These are phyloP conservation scores for Stichodactyla helianthus DNA, from an alignment of 64 coral and sea anemone species.

Conservation along the genomic window DNA sequence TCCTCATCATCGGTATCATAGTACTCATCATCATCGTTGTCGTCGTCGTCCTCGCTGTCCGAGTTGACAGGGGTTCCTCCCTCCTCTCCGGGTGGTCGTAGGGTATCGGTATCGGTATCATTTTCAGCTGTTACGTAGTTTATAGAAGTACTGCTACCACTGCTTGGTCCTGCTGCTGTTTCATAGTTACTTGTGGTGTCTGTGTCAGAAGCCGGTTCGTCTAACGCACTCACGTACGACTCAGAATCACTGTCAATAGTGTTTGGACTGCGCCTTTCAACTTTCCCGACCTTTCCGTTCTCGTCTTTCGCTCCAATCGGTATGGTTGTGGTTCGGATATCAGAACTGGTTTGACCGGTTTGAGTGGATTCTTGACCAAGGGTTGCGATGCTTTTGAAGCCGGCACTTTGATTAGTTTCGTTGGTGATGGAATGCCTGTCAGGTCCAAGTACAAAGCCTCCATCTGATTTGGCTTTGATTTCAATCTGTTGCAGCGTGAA, in stretches of 20 bases:
- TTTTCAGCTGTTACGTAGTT: conserved; percentile 10
- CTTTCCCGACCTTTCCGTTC: neutral
- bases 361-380: neutral
- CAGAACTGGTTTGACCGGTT: neutral
- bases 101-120: conserved; percentile 26
- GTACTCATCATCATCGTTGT: conserved; percentile 13
- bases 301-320: neutral
- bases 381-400: neutral
- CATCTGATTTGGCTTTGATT: neutral
- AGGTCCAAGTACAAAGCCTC: neutral
- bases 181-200: conserved; percentile 48
- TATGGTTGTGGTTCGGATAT: neutral
- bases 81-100: neutral
- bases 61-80: conserved; percentile 42
- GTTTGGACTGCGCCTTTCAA: neutral
- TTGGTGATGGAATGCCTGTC: neutral
- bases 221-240: conserved; percentile 44
- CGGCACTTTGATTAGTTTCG: neutral
- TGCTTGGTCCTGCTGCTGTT: conserved; percentile 16
- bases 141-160: conserved; percentile 35
- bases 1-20: conserved; percentile 25
- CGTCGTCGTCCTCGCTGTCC: conserved; percentile 41
- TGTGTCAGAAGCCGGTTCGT: conserved; percentile 48
- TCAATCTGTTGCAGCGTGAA: neutral
- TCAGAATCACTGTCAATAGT: conserved; percentile 46